Percentiles rank a stretch among this genome's conserved stretches.
Evolutionary conservation across 2,888 invertebrate genomes (phyloP).

Genomic region (Netelia melanura): DNA sequence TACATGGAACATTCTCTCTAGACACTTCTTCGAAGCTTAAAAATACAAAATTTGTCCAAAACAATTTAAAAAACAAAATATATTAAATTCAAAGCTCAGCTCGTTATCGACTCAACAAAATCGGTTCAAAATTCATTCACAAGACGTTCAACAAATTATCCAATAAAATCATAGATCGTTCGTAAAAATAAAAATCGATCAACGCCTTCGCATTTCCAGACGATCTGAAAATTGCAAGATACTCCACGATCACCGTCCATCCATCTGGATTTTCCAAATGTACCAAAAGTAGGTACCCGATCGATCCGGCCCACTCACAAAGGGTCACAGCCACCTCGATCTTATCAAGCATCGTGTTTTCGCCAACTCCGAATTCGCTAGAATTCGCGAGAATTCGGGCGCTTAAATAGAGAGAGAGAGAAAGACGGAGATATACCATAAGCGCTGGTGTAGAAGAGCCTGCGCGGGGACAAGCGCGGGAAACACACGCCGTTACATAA

Average conservation of each 20-base stretch:
- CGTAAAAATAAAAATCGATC: too few relatives aligned
- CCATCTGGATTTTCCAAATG: too few relatives aligned
- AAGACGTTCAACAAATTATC: too few relatives aligned
- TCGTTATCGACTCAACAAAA: too few relatives aligned
- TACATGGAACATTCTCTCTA: background rate
- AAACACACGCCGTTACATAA: slow-evolving; percentile 67
- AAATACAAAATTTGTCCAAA: background rate
- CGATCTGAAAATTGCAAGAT: too few relatives aligned
- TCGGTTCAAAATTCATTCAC: too few relatives aligned
- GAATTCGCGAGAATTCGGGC: slow-evolving; percentile 34
- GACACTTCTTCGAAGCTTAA: background rate
- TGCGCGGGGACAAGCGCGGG: slow-evolving; percentile 34
- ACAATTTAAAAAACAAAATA: background rate
- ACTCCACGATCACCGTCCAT: too few relatives aligned
- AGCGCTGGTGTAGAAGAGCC: slow-evolving; percentile 2
- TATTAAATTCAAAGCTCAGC: too few relatives aligned
- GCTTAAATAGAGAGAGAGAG: slow-evolving; percentile 4
- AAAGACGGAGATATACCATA: too few relatives aligned
- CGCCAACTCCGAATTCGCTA: background rate
- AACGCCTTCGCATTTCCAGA: background rate
- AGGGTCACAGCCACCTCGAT: background rate
- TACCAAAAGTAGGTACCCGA: background rate
- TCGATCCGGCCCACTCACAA: background rate
- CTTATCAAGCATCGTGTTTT: background rate
- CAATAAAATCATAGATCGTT: too few relatives aligned